Conservation (phyloP, 2,888 invertebrate species). For the Sarcophaga subvicina region DNA sequence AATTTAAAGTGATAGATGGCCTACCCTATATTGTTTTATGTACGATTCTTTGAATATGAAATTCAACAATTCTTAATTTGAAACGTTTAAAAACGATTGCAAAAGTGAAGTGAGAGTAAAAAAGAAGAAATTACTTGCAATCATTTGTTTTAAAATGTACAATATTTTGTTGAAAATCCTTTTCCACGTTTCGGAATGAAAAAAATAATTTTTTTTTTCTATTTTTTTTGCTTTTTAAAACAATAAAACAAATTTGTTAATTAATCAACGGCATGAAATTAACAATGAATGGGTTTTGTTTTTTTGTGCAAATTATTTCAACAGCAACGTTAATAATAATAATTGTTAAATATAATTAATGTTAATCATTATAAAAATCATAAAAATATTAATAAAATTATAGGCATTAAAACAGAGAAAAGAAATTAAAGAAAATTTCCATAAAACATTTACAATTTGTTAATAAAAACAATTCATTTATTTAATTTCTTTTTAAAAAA, state of each 20-base stretch:
- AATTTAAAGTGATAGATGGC: no score
- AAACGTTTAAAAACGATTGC: no score
- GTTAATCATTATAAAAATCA: constrained; percentile 17
- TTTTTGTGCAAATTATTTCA: constrained; percentile 1
- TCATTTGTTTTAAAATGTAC: background rate
- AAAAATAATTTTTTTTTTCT: background rate
- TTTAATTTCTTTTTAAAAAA: background rate
- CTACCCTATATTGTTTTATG: no score
- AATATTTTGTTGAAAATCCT: background rate
- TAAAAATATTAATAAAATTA: background rate
- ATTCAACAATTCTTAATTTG: no score
- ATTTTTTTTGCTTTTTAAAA: background rate
- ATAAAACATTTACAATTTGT: background rate
- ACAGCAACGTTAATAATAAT: background rate
- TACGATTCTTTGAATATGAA: no score
- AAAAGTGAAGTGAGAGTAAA: no score
- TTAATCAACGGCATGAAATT: constrained; percentile 35
- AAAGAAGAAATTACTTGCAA: no score
- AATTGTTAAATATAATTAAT: constrained; percentile 2
- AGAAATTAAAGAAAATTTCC: background rate
- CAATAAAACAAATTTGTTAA: constrained; percentile 54
- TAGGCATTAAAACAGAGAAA: background rate
- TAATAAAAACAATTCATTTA: no score
- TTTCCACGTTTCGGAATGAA: background rate
- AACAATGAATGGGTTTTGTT: background rate